Evolutionary conservation across 37 sponge, comb jelly and placozoan genomes (phyloP).

Genomic region (Agelas oroides): DNA sequence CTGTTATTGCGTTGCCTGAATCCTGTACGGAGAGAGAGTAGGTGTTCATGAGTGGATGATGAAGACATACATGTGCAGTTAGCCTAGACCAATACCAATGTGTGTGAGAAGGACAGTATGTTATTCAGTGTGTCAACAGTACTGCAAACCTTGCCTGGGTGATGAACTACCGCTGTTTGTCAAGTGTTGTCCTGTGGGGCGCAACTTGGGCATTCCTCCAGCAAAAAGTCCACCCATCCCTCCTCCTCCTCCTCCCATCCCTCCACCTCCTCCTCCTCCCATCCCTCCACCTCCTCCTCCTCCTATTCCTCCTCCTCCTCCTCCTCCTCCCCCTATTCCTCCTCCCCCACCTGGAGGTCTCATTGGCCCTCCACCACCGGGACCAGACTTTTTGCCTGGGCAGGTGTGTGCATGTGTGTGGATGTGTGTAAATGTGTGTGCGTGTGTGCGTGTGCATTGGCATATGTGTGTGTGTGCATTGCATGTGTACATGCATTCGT

Average conservation of each 20-base stretch:
- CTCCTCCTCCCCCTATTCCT: constrained; percentile 67
- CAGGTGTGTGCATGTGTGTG: constrained; percentile 8
- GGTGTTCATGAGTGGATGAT: neutral
- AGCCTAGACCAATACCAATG: no score
- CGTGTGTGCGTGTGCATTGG: neutral
- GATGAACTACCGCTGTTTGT: no score
- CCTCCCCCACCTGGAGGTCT: constrained; percentile 80
- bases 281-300: constrained; percentile 72
- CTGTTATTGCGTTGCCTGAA: neutral
- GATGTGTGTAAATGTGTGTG: constrained; percentile 16
- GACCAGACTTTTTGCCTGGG: constrained; percentile 10
- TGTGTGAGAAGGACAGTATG: no score
- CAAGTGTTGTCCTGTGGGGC: no score
- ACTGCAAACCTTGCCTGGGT: no score
- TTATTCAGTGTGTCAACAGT: no score
- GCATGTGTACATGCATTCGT: no score
- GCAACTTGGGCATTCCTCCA: constrained; percentile 86
- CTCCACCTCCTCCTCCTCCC: no score
- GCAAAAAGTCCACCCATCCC: constrained; percentile 87
- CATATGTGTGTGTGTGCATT: no score
- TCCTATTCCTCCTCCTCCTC: constrained; percentile 64
- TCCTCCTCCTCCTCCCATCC: constrained; percentile 76
- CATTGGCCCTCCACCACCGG: constrained; percentile 66
- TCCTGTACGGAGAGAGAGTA: neutral
- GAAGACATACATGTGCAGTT: neutral